phyloP scores from a whole-genome alignment of 2,113 vertebrate species.

The Orcinus orca region DNA sequence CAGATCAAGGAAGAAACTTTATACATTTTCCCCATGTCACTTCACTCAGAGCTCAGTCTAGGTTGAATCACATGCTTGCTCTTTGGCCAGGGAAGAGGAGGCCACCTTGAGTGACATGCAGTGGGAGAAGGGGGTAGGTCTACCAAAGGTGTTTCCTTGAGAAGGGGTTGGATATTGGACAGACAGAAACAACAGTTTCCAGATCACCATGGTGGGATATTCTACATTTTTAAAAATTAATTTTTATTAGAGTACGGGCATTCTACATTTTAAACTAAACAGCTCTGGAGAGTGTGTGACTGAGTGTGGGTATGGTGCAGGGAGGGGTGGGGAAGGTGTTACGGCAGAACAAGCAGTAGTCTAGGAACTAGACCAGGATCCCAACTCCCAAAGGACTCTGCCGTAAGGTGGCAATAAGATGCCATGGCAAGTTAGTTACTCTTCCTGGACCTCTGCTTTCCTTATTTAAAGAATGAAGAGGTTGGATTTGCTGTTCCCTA shows the following conservation, averaged over 20 bases:
- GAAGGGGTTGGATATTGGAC: not conserved
- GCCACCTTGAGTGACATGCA: not conserved
- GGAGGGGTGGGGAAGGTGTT: not conserved
- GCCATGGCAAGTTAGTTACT: not conserved
- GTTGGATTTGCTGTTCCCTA: not conserved
- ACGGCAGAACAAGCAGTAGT: not conserved
- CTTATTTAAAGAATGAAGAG: not conserved
- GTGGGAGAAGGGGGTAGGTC: not conserved
- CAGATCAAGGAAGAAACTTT: not conserved
- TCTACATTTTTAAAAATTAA: not conserved
- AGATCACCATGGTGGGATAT: not conserved
- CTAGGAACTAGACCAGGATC: not conserved
- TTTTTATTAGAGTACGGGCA: no score
- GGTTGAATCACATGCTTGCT: not conserved
- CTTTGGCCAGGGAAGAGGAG: not conserved
- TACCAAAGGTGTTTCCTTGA: not conserved
- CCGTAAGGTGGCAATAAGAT: not conserved
- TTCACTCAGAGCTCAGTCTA: not conserved
- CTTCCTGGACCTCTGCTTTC: not conserved
- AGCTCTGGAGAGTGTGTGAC: not conserved
- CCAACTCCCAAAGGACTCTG: not conserved
- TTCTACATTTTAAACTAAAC: not conserved
- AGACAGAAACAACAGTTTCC: not conserved
- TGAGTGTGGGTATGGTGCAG: not conserved
- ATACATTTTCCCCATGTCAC: not conserved